A percentile compares a stretch with the other conserved stretches of the same genome.
phyloP scores from a whole-genome alignment of 2,888 invertebrate genomes.

The Pherbina coryleti region DNA sequence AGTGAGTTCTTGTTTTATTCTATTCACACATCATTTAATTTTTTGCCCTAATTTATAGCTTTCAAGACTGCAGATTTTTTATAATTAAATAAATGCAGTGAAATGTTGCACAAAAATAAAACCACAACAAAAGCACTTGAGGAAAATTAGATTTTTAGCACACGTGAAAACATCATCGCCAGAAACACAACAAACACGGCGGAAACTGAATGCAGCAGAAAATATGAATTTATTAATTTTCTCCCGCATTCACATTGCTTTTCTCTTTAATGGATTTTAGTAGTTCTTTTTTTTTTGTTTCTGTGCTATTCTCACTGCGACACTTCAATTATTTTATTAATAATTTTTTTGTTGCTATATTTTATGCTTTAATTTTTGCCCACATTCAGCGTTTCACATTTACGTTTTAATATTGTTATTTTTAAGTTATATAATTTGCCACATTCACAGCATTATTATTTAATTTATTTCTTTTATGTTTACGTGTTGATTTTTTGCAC shows the following conservation, averaged over 20 bases:
- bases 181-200: not conserved
- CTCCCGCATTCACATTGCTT: not conserved
- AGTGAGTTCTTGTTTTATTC: no score
- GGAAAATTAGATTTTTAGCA: no score
- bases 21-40: no score
- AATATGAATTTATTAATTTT: not conserved
- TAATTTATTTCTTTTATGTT: not conserved
- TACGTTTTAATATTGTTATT: not conserved
- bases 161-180: no score
- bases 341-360: not conserved
- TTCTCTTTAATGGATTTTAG: not conserved
- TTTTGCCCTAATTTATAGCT: no score
- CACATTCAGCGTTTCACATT: not conserved
- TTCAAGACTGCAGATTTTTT: no score
- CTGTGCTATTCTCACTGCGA: not conserved
- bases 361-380: not conserved
- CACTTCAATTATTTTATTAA: slow-evolving; percentile 14
- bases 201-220: not conserved
- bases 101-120: no score
- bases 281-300: not conserved
- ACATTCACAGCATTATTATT: not conserved
- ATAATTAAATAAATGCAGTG: no score
- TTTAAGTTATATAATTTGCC: not conserved
- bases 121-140: no score
- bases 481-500: not conserved